Evolutionary conservation across 2,113 vertebrate genomes (phyloP), one percentile per base, ranked within the genome.

Genomic region (Muntiacus reevesi): DNA sequence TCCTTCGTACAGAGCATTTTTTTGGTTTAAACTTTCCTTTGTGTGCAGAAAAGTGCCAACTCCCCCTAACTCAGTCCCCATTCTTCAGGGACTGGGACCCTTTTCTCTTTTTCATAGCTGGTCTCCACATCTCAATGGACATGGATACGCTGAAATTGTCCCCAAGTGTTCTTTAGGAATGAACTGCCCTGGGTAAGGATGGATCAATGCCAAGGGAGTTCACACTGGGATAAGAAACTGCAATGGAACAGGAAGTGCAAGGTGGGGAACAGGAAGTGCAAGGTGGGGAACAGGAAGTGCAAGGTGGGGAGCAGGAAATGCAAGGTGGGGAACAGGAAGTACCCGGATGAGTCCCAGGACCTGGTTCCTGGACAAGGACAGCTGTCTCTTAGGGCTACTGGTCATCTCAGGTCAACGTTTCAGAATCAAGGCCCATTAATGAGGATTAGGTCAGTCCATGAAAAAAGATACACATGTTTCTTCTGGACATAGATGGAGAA

Each of bases 11-110:
- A 52, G 25, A 12, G 25, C 6, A 5, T 25, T 89, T n/a, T 78
- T 76, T 82, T n/a, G 27, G 33, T 67, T 87, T 55, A 82, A 95
- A 50, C 19, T 92, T 85, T 30, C n/a, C 43, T 40, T 4, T 88
- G 12, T 47, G 19, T 33, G 54, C 36, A 43, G 57, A 28, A 47
- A 87, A 47, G 43, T 47, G 71, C 55, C 40, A 74, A n/a, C 7
- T 76, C 21, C 36, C 52, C 10, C 16, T 2, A 30, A 64, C 25
- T 67, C 13, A 27, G 33, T 60, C 43, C 54, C 67, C 4, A 15
- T 33, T 47, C 11, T 33, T 78, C 16, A 36, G 55, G n/a, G 60
- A 15, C 81, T 36, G n/a, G 21, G 52, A 36, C n/a, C 15, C 59
- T n/a, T 1, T 40, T 8, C 23, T 36, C 25, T 43, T n/a, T 40